Conservation (phyloP, 1,140 invertebrate species). For the Brachionus paranguensis region DNA sequence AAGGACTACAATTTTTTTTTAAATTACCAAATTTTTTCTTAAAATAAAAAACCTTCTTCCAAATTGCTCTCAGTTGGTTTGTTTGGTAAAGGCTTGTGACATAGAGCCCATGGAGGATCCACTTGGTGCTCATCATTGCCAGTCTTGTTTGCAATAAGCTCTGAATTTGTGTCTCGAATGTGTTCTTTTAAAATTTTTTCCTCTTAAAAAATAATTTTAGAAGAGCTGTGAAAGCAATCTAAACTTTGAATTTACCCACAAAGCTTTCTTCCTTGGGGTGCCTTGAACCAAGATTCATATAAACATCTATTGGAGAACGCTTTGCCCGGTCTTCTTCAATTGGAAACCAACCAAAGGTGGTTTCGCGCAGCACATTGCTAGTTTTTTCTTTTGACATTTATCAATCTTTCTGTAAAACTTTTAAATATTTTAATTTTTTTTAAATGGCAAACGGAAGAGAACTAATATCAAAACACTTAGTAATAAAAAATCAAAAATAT, state of each 20-base stretch:
- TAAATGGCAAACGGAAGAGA: neutral
- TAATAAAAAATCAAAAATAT: neutral
- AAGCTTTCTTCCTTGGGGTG: neutral
- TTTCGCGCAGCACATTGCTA: neutral
- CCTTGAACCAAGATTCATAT: constrained; percentile 1
- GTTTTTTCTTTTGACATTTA: neutral
- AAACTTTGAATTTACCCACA: neutral
- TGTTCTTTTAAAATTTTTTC: neutral
- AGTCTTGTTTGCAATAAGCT: neutral
- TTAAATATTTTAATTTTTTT: neutral
- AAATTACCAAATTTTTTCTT: neutral
- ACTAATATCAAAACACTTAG: neutral
- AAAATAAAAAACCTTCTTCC: neutral
- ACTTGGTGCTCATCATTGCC: neutral
- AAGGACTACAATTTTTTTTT: neutral
- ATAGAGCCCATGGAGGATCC: neutral
- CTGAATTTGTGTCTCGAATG: neutral
- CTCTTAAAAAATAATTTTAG: neutral
- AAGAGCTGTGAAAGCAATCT: neutral
- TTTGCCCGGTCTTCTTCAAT: neutral
- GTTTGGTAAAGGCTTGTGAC: neutral
- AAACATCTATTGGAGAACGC: neutral
- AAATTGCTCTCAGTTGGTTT: neutral
- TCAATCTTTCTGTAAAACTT: neutral
- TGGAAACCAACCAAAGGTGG: neutral